These are phyloP conservation scores for Agrochola circellaris DNA, from an alignment of 2,888 invertebrate genomes.

Conservation along the genomic window DNA sequence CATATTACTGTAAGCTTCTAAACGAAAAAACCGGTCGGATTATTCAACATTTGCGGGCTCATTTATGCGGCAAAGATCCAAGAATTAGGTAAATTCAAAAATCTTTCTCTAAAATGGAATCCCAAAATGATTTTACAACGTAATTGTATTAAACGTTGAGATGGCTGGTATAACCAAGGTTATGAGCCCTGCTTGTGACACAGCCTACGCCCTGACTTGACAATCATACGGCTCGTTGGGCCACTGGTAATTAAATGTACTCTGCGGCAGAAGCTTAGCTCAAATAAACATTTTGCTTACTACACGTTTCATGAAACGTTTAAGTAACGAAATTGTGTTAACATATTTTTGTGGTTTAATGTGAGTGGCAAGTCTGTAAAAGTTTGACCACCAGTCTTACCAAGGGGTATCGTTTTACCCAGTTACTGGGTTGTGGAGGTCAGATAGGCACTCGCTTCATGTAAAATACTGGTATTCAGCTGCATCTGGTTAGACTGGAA, in stretches of 20 bases:
- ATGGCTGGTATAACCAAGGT: slow-evolving; percentile 56
- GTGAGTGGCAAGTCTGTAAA: too few species aligned
- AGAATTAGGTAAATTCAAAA: slow-evolving; percentile 10
- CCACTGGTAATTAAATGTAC: slow-evolving; percentile 78
- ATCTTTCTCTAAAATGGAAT: not conserved
- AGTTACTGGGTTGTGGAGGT: too few species aligned
- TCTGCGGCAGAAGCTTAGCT: slow-evolving; percentile 51
- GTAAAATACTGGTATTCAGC: too few species aligned
- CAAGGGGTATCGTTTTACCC: too few species aligned
- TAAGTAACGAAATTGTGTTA: slow-evolving; percentile 5
- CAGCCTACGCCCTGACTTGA: slow-evolving; percentile 70
- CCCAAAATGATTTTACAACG: slow-evolving; percentile 26
- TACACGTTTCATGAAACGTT: slow-evolving; percentile 26
- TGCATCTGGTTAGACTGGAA: too few species aligned
- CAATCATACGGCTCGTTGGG: slow-evolving; percentile 81
- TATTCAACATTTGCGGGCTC: not conserved
- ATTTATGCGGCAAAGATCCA: not conserved
- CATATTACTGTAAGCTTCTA: not conserved
- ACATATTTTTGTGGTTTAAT: not conserved
- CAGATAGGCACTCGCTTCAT: too few species aligned
- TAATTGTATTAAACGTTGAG: slow-evolving; percentile 57
- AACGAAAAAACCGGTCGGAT: not conserved
- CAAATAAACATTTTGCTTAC: slow-evolving; percentile 57
- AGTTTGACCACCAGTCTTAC: too few species aligned
- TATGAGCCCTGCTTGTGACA: slow-evolving; percentile 69